Evolutionary conservation across 2,797 vertebrate genomes (phyloP).

Genomic region (Galagoides demidoff): DNA sequence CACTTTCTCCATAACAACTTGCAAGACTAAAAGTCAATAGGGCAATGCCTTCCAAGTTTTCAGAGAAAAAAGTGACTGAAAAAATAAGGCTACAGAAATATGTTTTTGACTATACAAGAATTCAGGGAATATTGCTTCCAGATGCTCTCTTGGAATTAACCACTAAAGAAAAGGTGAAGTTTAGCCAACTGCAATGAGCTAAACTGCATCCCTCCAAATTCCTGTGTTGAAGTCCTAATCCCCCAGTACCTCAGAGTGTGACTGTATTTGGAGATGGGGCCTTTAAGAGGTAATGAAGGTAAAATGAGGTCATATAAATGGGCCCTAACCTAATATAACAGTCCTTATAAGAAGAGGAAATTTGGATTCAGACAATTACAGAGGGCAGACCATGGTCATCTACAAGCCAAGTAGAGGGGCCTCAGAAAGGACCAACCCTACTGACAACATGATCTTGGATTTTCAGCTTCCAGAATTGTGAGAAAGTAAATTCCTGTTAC

Average conservation of each 20-base stretch:
- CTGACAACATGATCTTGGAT: background rate
- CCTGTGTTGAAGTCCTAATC: background rate
- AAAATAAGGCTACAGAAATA: slow-evolving; percentile 34
- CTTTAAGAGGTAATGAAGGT: background rate
- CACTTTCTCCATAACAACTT: background rate
- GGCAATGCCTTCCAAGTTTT: background rate
- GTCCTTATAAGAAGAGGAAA: background rate
- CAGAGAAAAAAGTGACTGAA: background rate
- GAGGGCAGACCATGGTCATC: background rate
- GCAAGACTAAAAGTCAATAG: background rate
- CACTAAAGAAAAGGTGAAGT: background rate
- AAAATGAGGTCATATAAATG: background rate
- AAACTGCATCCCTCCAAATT: background rate
- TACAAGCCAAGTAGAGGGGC: background rate
- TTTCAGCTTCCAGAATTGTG: background rate
- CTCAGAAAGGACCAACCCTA: background rate
- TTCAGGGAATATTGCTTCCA: background rate
- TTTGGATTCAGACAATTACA: background rate
- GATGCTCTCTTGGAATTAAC: background rate
- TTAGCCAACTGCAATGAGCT: background rate
- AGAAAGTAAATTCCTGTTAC: background rate
- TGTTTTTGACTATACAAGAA: background rate
- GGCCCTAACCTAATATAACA: background rate
- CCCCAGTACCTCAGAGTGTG: background rate
- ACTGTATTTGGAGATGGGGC: background rate